phyloP scores from a whole-genome alignment of 2,888 invertebrate species.

The Willowsia nigromaculata region DNA sequence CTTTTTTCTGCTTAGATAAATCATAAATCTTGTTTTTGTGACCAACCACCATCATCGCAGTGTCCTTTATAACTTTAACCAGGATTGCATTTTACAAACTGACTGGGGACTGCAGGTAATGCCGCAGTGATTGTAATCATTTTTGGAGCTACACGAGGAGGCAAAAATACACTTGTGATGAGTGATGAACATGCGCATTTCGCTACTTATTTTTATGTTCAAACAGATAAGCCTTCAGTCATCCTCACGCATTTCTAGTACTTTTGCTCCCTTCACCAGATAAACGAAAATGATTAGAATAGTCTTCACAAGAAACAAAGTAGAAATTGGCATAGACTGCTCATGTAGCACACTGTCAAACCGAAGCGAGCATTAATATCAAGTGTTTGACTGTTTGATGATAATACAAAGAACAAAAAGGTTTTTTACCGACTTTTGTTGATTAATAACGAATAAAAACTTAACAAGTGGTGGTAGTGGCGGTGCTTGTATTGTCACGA shows the following conservation, averaged over 20 bases:
- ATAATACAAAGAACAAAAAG: background rate
- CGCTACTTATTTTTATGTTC: background rate
- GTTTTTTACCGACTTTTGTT: background rate
- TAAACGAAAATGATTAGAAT: background rate
- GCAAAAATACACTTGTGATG: conserved; percentile 23
- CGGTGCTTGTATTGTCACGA: background rate
- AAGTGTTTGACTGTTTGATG: background rate
- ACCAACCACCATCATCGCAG: background rate
- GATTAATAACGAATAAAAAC: conserved; percentile 25
- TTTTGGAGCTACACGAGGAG: background rate
- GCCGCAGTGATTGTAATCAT: background rate
- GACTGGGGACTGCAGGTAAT: background rate
- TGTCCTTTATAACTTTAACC: background rate
- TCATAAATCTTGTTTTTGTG: conserved; percentile 47
- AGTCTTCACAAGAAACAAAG: background rate
- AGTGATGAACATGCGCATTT: conserved; percentile 30
- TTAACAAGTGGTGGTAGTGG: background rate
- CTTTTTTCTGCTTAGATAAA: conserved; percentile 16
- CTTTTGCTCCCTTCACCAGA: conserved; percentile 34
- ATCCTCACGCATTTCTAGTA: conserved; percentile 31
- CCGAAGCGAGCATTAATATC: background rate
- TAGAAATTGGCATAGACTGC: no score
- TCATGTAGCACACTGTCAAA: no score
- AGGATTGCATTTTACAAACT: background rate
- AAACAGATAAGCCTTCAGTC: background rate